Base-by-base conservation (phyloP, 2,797 vertebrate species). In the Geotrypetes seraphini region DNA sequence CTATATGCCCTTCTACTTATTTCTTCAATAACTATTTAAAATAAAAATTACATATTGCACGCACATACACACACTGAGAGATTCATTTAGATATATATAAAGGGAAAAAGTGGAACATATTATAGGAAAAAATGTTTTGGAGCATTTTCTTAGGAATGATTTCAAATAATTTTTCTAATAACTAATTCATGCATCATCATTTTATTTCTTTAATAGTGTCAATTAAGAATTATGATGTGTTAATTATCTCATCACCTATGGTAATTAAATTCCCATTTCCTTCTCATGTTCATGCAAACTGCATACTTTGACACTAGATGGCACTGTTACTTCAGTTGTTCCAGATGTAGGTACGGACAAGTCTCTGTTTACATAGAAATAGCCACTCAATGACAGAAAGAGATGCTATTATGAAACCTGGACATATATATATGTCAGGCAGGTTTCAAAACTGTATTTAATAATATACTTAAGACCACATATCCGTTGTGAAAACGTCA, bases 251-350 rank as follows among this genome's bases (percentile, higher is more conserved):
- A 20, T 13, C 28, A 25, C 12, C 25, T 20, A 22, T 8, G 6
- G 14, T 28, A 20, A 13, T 15, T 32, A 38, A 34, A 39, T 34
- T 36, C 15, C 2, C 11, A 18, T 12, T 13, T 26, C 15, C 25
- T 12, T n/a, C 34, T 2, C 10, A 22, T 8, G n/a, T n/a, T n/a
- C 46, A 20, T 4, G 17, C 1, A 0, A 3, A 30, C 0, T 22
- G 30, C 35, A 36, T 51, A 16, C 22, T 22, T 7, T 33, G 43
- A 47, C 70, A 47, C 66, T 72, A 78, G 73, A 60, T 72, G 75
- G 66, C 61, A 47, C 50, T 47, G 47, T 57, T 51, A 57, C 50
- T 63, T 35, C 43, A 45, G 37, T 27, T 5, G 11, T 16, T 19
- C 40, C 1, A 17, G 12, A 44, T 36, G 7, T 7, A 20, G 25